Base-by-base conservation (phyloP, 2,113 vertebrate genomes). In the Orthochromis indermauri region DNA sequence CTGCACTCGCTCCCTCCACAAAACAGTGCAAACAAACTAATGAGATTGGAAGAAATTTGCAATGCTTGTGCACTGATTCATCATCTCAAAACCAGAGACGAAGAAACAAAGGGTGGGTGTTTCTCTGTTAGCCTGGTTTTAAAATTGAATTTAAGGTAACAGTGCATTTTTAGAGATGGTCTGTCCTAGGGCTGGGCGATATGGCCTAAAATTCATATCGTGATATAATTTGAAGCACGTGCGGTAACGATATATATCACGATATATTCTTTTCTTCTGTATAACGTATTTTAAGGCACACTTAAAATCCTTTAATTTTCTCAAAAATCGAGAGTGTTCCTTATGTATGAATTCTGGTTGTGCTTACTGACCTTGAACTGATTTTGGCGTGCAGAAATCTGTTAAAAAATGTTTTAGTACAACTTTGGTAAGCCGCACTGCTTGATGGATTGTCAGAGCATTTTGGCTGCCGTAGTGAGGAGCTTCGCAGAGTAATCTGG, bases 311-410 rank as follows among this genome's bases (percentile, higher is more conserved):
- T 51, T 51, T 3, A 10, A 53, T 53, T 53, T 53, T 21, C 51
- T 53, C 19, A 53, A 21, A 53, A 53, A 21, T 11, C 0, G 10
- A 53, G 3, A 21, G 10, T 53, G 51, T 53, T 0, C 10, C 19
- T 53, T 21, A 53, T 11, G 19, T 53, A 53, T 53, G 51, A 53
- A 53, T 53, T 53, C 19, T 53, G 19, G 51, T 53, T 6, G 51
- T 53, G 10, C 51, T 21, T 21, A 53, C 51, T 53, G 51, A 53
- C 10, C 51, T 11, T 2, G 3, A 53, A 53, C 5, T 1, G 19
- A 21, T 53, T 53, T 53, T 6, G 10, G 0, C 19, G 0, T 21
- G 51, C 10, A 53, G 10, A 53, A 53, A 53, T 53, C 51, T n/a
- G 49, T 10, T 19, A 19, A 51, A 51, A 51, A 51, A 51, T 51